Base-by-base conservation (phyloP, 2,888 invertebrate species). In the Acrobasis suavella region DNA sequence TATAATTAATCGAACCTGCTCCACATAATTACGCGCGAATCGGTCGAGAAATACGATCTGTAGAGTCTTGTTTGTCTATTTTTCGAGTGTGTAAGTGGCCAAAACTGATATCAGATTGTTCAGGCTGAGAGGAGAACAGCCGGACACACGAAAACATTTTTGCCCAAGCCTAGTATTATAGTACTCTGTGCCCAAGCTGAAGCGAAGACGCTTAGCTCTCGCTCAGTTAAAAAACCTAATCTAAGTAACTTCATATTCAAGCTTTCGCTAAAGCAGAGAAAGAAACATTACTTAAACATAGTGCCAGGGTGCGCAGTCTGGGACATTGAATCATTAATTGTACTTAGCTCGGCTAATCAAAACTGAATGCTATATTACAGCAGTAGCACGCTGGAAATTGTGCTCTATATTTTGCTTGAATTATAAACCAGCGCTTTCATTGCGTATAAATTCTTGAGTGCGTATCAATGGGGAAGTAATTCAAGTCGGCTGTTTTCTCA, bases 321-420 rank as follows among this genome's bases (percentile, higher is more conserved):
- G 51, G 22, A 52, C 42, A 52, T 39, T 52, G 60, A 52, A 60
- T 60, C 42, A 42, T 60, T 52, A 60, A 60, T 60, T 32, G 60
- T 52, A 59, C 58, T 50, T 59, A 50, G 60, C 42, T 52, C 42
- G 42, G 52, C 17, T 52, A 52, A 60, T 60, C 42, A 60, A 52
- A 52, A 60, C 60, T 60, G 60, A 60, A 60, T 52, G 17, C n/a
- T 51, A 42, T 52, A 60, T 60, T 60, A 52, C 42, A 38, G 42
- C 17, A 50, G 50, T 59, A 42, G 10, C 12, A 15, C 9, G 32
- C 15, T 37, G 15, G 38, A 10, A 51, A 63, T 37, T 59, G 39
- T 55, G 32, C 50, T 16, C 17, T 42, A 39, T 15, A 60, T 49
- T 39, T 39, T 46, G 39, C 52, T 54, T 49, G 8, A 46, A 62